Conservation (phyloP, 2,113 vertebrate genomes). For the Cynocephalus volans region DNA sequence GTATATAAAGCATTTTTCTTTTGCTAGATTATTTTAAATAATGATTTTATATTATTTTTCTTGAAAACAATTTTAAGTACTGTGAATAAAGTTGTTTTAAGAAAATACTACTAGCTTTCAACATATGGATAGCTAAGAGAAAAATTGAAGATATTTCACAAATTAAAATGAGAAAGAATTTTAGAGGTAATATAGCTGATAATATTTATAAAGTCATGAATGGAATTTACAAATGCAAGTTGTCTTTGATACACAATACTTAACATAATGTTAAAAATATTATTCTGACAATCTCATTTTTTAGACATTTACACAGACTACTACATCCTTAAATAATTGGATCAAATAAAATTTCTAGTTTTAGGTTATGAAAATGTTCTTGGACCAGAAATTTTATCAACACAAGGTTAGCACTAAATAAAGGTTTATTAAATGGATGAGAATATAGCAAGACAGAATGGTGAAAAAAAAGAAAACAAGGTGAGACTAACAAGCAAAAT, state of each 20-base stretch:
- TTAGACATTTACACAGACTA: neutral
- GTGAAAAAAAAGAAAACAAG: neutral
- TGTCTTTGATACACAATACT: neutral
- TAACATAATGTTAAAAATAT: neutral
- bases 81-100: neutral
- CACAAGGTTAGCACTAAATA: neutral
- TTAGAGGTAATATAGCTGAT: neutral
- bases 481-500: neutral
- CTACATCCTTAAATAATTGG: neutral
- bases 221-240: neutral
- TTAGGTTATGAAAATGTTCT: neutral
- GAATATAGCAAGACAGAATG: neutral
- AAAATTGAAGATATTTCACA: neutral
- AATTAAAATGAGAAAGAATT: neutral
- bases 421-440: neutral
- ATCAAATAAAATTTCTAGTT: neutral
- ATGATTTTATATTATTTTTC: neutral
- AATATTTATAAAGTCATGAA: neutral
- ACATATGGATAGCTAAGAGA: neutral
- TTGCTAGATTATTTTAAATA: neutral
- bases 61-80: constrained; percentile 37
- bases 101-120: neutral
- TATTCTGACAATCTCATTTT: neutral
- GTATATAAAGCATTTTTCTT: neutral
- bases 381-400: neutral